phyloP scores from a whole-genome alignment of 2,113 vertebrate genomes.

The Hyaena hyaena region DNA sequence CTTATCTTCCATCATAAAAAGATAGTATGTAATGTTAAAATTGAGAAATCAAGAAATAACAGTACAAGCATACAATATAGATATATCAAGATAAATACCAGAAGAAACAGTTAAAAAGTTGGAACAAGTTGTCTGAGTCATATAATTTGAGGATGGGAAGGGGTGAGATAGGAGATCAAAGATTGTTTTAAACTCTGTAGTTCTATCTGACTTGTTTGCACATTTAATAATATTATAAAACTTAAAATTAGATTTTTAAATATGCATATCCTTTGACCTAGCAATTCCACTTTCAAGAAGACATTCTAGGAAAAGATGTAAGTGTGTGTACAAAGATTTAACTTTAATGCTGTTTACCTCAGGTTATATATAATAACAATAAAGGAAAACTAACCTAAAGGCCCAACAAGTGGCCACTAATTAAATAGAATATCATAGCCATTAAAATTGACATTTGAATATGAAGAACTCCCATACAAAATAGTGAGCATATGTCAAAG shows the following conservation, averaged over 20 bases:
- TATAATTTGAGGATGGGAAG: neutral
- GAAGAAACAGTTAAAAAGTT: neutral
- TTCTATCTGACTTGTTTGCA: neutral
- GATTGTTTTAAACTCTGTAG: neutral
- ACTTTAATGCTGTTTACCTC: neutral
- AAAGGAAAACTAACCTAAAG: neutral
- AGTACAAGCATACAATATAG: neutral
- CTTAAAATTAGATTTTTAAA: slow-evolving; percentile 15
- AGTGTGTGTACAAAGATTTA: neutral
- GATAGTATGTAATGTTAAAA: neutral
- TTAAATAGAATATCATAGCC: neutral
- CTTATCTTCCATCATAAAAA: neutral
- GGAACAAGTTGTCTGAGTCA: neutral
- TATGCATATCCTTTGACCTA: neutral
- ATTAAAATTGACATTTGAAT: neutral
- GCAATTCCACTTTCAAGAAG: neutral
- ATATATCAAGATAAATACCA: neutral
- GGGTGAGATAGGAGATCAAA: neutral
- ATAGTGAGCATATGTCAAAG: neutral
- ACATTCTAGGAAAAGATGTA: neutral
- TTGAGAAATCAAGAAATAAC: neutral
- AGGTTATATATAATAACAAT: neutral
- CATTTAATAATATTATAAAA: slow-evolving; percentile 18
- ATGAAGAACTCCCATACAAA: neutral
- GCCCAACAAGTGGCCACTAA: neutral